Base-by-base conservation (phyloP, 92 coral and sea anemone species). In the Actinernus sp. region DNA sequence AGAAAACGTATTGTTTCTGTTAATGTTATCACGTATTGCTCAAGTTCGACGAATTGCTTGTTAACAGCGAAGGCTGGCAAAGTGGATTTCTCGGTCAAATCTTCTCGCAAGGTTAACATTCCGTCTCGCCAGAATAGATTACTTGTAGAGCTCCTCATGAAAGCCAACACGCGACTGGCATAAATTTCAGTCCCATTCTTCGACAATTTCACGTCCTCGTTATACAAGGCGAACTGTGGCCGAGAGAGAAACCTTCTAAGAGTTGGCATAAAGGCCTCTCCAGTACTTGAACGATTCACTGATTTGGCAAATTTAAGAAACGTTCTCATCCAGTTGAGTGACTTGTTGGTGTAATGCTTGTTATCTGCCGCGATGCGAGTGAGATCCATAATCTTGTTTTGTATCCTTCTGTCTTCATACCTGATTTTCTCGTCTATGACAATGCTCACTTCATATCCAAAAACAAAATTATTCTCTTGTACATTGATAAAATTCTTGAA, bases 241-340 rank as follows among this genome's bases (percentile, higher is more conserved):
- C 26, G 58, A 23, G 46, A 31, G 1, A 81, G 82, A 26, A 81
- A 81, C 31, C 6, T 19, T 26, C 30, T 60, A 19, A 71, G 51
- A 17, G 59, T 61, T 4, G 45, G 49, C 64, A 58, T 73, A 17
- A 82, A 82, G 9, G 25, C 21, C 21, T 65, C 27, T 6, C 82
- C 76, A 47, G 54, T 60, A 2, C 62, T 38, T 49, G 29, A 56
- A 1, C 56, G 44, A 27, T 47, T 32, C 0, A n/a, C n/a, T n/a
- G n/a, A n/a, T n/a, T n/a, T n/a, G n/a, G n/a, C n/a, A 64, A 48
- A 89, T 1, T 12, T 18, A 12, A 31, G 22, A 46, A 70, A 81
- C n/a, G 51, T 46, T 11, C 63, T 69, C 50, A 86, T 70, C 97
- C 92, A 90, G 23, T 89, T 81, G 6, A 44, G 26, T 4, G 83